Base-by-base conservation (phyloP, 2,797 vertebrate species). In the Phataginus tetradactyla region DNA sequence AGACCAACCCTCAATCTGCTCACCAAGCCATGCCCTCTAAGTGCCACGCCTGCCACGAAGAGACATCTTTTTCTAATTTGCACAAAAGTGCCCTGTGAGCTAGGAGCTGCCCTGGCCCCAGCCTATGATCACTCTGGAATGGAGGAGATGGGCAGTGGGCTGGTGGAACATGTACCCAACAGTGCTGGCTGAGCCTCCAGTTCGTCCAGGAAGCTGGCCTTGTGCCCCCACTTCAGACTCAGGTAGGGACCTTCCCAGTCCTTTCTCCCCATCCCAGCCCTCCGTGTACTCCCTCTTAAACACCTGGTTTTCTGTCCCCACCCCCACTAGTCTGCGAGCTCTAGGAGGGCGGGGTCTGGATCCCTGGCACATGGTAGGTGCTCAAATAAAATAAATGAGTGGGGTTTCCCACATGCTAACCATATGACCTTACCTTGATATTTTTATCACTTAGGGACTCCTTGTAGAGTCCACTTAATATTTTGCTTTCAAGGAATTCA, bases 241-340 rank as follows among this genome's bases (percentile, higher is more conserved):
- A 18, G 32, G 10, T 9, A 57, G 53, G 69, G 18, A 3, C 18
- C 32, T 25, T 37, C 21, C 42, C 0, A 8, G 18, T 4, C 2
- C 34, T 37, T 13, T 23, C 37, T 37, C 13, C 5, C 3, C 1
- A 10, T 13, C 18, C n/a, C 0, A 49, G 45, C 37, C 39, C 17
- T 5, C 4, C 17, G 42, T 10, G 37, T 0, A 1, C 10, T 15
- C 34, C 25, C 21, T 37, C 11, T 1, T 0, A 7, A 17, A 7
- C 66, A 53, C 55, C 51, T 21, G 51, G 15, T 15, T 21, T 37
- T n/a, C n/a, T 51, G 10, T 15, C 72, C 72, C 59, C 42, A 45
- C 42, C 51, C 45, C 13, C 7, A 17, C 71, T 3, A 23, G 37
- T 27, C 11, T 51, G 32, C 29, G 15, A 51, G 91, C 42, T 51